Base-by-base conservation (phyloP, 92 coral and sea anemone genomes). In the Plumapathes pennacea region DNA sequence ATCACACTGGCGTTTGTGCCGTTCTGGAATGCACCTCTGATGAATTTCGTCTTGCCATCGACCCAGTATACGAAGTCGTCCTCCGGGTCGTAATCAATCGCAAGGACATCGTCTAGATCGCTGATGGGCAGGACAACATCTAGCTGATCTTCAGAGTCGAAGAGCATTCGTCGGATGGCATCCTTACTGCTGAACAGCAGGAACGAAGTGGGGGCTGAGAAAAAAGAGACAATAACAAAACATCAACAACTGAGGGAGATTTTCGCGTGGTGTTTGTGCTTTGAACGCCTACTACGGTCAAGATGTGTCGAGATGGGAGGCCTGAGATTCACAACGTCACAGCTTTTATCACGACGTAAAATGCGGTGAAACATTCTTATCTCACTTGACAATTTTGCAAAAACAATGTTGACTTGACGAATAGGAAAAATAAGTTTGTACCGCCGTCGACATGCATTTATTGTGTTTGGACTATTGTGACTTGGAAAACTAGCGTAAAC, bases 61-160 rank as follows among this genome's bases (percentile, higher is more conserved):
- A 94, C 85, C 99, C 99, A 94, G 72, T 84, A 94, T 11, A 94
- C 62, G 12, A 76, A 76, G 24, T 83, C 85, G 5, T 85, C 84
- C 33, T 68, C 85, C 45, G 82, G 45, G 60, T 94, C 96, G 31
- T 81, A 94, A 56, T 92, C 88, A 26, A 84, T 64, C 0, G 99
- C 84, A n/a, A 31, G 67, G 8, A 94, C 88, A 39, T 84, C 60
- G 32, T 61, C 39, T 37, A 71, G 54, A 20, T 50, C 61, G 34
- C 68, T 70, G 32, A 94, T 29, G 1, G 97, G 96, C 10, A 94
- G 47, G 47, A 81, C 71, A 8, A 94, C 86, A 20, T 81, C 95
- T 2, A 82, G 77, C 27, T 85, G 76, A 50, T 89, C 94, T n/a
- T 61, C 65, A 1, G 96, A 80, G 61, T 85, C 72, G 47, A 94